Percentiles rank a stretch among this genome's conserved stretches.
Evolutionary conservation across 2,797 vertebrate genomes (phyloP).

Genomic region (Falco biarmicus): DNA sequence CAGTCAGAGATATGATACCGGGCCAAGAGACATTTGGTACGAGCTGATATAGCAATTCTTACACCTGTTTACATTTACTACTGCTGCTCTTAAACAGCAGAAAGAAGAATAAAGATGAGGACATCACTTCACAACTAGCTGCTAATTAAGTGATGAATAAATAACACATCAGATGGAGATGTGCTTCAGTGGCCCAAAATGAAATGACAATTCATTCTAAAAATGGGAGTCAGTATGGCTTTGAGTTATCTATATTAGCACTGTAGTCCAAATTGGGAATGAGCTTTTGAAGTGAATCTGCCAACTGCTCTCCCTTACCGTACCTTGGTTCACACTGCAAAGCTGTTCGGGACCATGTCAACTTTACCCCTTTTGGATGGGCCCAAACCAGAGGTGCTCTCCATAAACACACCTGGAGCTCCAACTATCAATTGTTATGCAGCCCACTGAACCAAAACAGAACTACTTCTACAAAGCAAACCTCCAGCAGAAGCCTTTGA

Average conservation of each 20-base stretch:
- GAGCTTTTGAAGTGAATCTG: background rate
- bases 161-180: constrained; percentile 10
- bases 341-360: background rate
- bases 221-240: background rate
- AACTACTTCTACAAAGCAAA: background rate
- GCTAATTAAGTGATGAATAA: constrained; percentile 27
- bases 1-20: background rate
- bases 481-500: background rate
- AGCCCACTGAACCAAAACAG: background rate
- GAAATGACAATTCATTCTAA: constrained; percentile 25
- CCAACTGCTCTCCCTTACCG: background rate
- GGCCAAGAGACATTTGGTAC: background rate
- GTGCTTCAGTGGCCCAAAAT: background rate
- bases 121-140: background rate
- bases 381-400: background rate
- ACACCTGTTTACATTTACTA: background rate
- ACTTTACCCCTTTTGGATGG: background rate
- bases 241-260: background rate
- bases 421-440: background rate
- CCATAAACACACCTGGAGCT: background rate
- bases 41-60: background rate
- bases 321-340: background rate
- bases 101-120: constrained; percentile 3
- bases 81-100: background rate
- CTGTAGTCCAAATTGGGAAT: background rate